Evolutionary conservation across 2,797 vertebrate species (phyloP).

Genomic region (Enteromius radiatus): DNA sequence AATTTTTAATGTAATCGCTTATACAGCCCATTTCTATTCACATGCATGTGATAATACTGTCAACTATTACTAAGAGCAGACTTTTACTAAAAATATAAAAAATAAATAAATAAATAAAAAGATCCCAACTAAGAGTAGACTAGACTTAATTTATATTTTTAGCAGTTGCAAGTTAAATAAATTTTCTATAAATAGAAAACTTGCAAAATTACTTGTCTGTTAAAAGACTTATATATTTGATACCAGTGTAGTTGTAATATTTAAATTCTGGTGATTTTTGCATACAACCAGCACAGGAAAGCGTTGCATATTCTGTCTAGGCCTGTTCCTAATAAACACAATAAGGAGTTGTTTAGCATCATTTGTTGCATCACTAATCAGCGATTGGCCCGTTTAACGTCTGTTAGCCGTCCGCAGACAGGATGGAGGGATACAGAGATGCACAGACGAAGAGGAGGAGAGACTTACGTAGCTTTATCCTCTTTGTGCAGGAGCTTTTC

Average conservation of each 20-base stretch:
- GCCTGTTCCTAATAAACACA: neutral
- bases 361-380: conserved; percentile 33
- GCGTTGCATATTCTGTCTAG: neutral
- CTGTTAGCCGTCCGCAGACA: conserved; percentile 6
- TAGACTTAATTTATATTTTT: neutral
- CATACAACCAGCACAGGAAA: neutral
- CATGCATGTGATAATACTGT: neutral
- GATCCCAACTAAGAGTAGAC: neutral
- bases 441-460: conserved; percentile 53
- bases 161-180: no score
- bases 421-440: conserved; percentile 47
- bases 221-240: neutral
- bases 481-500: conserved; percentile 62
- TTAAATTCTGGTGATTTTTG: neutral
- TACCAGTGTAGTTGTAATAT: neutral
- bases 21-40: neutral
- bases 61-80: neutral
- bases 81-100: neutral
- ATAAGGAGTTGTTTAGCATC: neutral
- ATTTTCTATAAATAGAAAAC: neutral
- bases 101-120: neutral
- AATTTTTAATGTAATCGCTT: conserved; percentile 2
- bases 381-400: conserved; percentile 9
- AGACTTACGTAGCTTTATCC: conserved; percentile 58
- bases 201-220: neutral